Evolutionary conservation across 2,113 vertebrate species (phyloP), one percentile per base, ranked within the genome.

Genomic region (Butastur rufipennis): DNA sequence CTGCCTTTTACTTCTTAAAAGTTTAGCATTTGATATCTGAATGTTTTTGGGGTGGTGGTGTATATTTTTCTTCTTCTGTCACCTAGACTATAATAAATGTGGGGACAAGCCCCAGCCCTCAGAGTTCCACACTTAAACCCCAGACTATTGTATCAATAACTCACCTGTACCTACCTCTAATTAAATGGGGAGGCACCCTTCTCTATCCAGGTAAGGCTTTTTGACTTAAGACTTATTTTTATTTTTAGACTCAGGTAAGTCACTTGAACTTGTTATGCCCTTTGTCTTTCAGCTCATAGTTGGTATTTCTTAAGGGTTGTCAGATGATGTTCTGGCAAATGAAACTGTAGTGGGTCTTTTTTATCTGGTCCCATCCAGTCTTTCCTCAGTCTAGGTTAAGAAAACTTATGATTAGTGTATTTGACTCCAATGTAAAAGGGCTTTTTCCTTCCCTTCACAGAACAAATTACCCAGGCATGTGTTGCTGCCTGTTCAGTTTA

Each of bases 121-220:
- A 6, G 19, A 40, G 15, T 63, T 29, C 29, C 52, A 21, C 11
- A 1, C 6, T 19, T 26, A 7, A 71, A 67, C 26, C 6, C 5
- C 56, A 45, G 40, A 1, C 8, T 70, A 1, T 16, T 16, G 0
- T 6, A 16, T n/a, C 18, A n/a, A 1, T 18, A 40, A 14, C 29
- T 74, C 7, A 4, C 32, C 32, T 38, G 4, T 6, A 34, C 48
- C 48, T 16, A 23, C 4, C 23, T 10, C 10, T 36, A 4, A 36
- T 26, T 17, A 16, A 42, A 13, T 23, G 47, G 56, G 15, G n/a
- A 73, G 23, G 9, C 21, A 20, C 4, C 1, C 16, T 63, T 45
- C 19, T 52, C 56, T 29, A 7, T 7, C 62, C 34, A 32, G 17
- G 7, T 59, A 32, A 61, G 13, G 20, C 26, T 38, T 43, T 72